Percentiles rank a stretch among this genome's conserved stretches.
Conservation (phyloP, 2,797 vertebrate genomes). For the Telmatherina bonti region DNA sequence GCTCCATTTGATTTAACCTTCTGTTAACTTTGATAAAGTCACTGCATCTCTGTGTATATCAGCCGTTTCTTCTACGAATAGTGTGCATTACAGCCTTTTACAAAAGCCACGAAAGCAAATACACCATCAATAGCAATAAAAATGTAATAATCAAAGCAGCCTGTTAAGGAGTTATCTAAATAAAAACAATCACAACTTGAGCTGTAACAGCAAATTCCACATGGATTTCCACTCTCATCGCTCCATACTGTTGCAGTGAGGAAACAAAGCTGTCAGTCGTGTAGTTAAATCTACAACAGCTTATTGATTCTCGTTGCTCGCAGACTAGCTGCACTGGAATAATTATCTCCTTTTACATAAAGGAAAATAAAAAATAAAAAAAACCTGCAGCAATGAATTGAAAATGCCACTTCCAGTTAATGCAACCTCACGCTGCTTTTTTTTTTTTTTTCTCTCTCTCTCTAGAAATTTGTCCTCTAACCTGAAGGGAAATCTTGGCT, state of each 20-base stretch:
- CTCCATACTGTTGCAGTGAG: conserved; percentile 13
- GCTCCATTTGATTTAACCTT: conserved; percentile 54
- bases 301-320: conserved; percentile 35
- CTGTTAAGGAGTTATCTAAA: conserved; percentile 40
- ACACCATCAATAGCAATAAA: conserved; percentile 30
- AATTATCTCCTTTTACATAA: conserved; percentile 26
- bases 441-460: too few species aligned
- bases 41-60: conserved; percentile 12
- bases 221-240: conserved; percentile 39
- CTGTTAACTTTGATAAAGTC: conserved; percentile 49
- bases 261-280: conserved; percentile 50
- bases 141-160: conserved; percentile 41
- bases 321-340: conserved; percentile 21
- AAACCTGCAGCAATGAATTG: conserved; percentile 29
- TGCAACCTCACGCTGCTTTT: neutral
- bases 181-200: conserved; percentile 44
- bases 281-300: conserved; percentile 44
- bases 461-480: conserved; percentile 15
- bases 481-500: conserved; percentile 24
- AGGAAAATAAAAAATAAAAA: conserved; percentile 15
- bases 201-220: conserved; percentile 47
- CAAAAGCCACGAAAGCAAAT: conserved; percentile 22
- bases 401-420: conserved; percentile 25
- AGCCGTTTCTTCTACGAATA: conserved; percentile 37
- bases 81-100: conserved; percentile 41